Conservation (phyloP, 2,113 vertebrate genomes). For the Phyllostomus discolor region DNA sequence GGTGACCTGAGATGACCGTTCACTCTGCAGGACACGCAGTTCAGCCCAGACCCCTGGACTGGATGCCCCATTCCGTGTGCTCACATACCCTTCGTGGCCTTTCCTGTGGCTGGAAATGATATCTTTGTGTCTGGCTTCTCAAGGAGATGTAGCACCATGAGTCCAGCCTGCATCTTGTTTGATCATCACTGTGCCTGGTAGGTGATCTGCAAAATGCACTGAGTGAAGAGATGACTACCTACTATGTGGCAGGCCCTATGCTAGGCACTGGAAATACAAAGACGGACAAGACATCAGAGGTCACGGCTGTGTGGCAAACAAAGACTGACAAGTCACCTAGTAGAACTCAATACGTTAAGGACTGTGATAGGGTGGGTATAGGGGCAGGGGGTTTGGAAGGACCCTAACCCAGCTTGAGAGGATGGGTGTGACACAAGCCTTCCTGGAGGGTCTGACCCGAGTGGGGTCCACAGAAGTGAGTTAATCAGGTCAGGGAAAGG, state of each 20-base stretch:
- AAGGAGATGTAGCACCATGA: neutral
- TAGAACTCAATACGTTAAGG: neutral
- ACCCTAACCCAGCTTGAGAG: neutral
- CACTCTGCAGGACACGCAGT: neutral
- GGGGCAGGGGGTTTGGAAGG: neutral
- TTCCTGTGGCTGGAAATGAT: neutral
- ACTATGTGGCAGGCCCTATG: neutral
- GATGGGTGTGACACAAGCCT: neutral
- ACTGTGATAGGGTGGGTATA: neutral
- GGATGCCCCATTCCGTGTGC: neutral
- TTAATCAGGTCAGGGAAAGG: too few species aligned
- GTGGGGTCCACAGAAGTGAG: neutral
- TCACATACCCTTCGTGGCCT: neutral
- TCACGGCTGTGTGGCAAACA: neutral
- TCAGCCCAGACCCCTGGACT: neutral
- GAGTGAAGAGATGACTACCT: neutral
- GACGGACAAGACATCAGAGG: neutral
- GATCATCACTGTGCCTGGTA: accelerated
- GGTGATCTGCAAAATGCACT: neutral
- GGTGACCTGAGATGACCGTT: neutral
- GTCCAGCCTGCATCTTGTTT: too few species aligned
- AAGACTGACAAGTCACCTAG: neutral
- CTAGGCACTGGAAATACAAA: neutral
- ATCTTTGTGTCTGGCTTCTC: neutral
- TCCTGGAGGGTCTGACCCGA: neutral